phyloP scores from a whole-genome alignment of 2,113 vertebrate genomes.

The Turnix velox region DNA sequence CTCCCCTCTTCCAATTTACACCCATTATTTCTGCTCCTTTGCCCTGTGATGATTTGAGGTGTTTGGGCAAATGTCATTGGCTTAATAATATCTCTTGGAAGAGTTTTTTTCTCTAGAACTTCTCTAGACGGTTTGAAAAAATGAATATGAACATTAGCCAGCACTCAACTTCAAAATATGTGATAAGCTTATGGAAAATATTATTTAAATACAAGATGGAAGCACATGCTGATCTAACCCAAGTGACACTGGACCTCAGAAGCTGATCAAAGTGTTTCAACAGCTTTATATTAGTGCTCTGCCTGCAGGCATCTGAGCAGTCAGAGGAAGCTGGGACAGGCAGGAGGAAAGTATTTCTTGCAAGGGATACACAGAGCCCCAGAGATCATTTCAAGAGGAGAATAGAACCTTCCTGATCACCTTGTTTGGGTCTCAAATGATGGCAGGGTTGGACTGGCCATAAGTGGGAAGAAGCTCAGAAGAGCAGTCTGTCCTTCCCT shows the following conservation, averaged over 20 bases:
- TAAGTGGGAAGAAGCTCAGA: not conserved
- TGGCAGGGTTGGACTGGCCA: not conserved
- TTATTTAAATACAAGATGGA: not conserved
- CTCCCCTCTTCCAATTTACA: too few relatives aligned
- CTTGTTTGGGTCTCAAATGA: fast-evolving
- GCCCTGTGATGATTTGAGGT: not conserved
- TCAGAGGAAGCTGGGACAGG: not conserved
- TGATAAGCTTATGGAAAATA: not conserved
- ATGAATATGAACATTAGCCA: not conserved
- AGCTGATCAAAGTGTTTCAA: not conserved
- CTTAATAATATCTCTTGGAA: not conserved
- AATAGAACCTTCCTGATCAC: not conserved
- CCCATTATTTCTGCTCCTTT: too few relatives aligned
- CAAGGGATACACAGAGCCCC: not conserved
- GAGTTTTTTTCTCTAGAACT: not conserved
- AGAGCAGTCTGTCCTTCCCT: not conserved
- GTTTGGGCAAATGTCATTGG: not conserved
- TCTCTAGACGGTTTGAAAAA: not conserved
- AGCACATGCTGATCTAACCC: not conserved
- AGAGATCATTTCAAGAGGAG: not conserved
- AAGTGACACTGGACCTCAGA: not conserved
- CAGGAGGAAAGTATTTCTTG: not conserved
- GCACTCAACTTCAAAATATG: not conserved
- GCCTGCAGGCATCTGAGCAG: not conserved
- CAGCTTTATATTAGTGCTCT: not conserved